A percentile compares a stretch with the other conserved stretches of the same genome.
phyloP scores from a whole-genome alignment of 2,797 vertebrate species.

The Eulemur coronatus region DNA sequence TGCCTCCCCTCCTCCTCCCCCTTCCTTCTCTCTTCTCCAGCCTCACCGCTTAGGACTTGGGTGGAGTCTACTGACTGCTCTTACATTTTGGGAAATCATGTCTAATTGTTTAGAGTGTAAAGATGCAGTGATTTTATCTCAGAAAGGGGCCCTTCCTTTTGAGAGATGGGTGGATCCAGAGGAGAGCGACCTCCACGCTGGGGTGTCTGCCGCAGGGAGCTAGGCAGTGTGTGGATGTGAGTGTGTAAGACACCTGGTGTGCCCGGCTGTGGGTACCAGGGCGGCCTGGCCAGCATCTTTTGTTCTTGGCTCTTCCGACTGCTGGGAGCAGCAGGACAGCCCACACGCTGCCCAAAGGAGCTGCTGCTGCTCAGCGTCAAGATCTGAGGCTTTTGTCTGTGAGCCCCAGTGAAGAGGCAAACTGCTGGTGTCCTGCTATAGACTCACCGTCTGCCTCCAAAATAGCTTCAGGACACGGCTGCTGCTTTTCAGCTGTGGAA shows the following conservation, averaged over 20 bases:
- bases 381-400: conserved; percentile 54
- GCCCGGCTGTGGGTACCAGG: accelerated
- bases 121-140: accelerated
- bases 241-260: background rate
- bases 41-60: conserved; percentile 34
- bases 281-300: conserved; percentile 13
- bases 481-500: background rate
- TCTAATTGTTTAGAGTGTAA: accelerated
- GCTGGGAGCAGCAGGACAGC: conserved; percentile 51
- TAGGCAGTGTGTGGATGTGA: background rate
- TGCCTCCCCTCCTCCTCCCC: background rate
- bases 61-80: conserved; percentile 49
- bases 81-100: conserved; percentile 37
- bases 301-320: conserved; percentile 21
- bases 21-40: background rate
- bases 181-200: background rate
- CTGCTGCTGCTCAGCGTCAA: background rate
- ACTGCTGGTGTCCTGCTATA: conserved; percentile 45
- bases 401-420: background rate
- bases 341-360: background rate
- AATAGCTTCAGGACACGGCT: background rate
- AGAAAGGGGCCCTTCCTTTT: background rate
- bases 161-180: background rate
- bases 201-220: background rate
- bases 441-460: background rate